These are phyloP conservation scores for Mesochorus sp. DNA, from an alignment of 2,888 invertebrate genomes.

Conservation along the genomic window DNA sequence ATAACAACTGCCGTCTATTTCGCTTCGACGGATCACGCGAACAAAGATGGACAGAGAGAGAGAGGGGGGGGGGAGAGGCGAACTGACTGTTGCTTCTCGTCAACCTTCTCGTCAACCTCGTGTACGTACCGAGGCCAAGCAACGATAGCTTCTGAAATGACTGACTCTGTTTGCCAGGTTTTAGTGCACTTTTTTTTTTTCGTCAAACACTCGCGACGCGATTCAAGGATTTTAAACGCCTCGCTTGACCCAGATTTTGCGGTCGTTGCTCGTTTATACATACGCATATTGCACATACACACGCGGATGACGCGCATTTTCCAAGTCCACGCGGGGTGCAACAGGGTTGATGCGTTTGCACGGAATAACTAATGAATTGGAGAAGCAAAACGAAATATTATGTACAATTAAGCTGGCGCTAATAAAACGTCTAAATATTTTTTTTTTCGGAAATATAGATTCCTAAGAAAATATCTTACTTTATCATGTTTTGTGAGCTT, in stretches of 20 bases:
- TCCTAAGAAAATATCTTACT: no score
- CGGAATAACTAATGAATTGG: no score
- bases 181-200: conserved; percentile 46
- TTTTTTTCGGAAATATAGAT: no score
- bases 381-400: no score
- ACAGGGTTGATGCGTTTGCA: neutral
- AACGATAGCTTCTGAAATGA: conserved; percentile 62
- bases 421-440: no score
- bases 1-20: conserved; percentile 19
- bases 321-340: neutral
- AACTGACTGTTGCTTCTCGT: no score
- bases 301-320: conserved; percentile 19
- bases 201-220: conserved; percentile 54
- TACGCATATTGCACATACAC: neutral
- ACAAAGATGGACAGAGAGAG: conserved; percentile 47
- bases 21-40: conserved; percentile 7
- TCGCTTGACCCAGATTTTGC: conserved; percentile 80
- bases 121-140: conserved; percentile 64
- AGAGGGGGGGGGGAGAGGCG: no score
- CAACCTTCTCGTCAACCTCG: conserved; percentile 60
- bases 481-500: no score
- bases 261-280: conserved; percentile 40
- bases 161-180: conserved; percentile 60
- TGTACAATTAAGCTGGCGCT: no score
- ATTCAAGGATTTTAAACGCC: conserved; percentile 79